Evolutionary conservation across 2,797 vertebrate species (phyloP).

Genomic region (Sternotherus odoratus): DNA sequence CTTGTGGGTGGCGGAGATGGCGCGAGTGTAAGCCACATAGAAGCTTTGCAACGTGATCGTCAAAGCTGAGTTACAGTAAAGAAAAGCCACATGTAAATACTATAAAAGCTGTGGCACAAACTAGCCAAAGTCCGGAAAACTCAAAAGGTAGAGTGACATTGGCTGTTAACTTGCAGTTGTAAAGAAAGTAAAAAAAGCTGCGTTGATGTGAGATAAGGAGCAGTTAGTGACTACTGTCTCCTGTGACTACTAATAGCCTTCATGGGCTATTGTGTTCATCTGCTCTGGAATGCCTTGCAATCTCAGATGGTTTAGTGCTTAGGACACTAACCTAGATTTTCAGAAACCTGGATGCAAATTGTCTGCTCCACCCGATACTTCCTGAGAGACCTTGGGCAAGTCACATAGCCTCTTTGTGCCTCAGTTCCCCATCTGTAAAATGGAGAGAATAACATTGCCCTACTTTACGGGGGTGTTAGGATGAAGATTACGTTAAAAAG

Average conservation of each 20-base stretch:
- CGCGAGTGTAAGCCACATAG: neutral
- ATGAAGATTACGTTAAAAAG: neutral
- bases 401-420: neutral
- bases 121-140: neutral
- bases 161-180: neutral
- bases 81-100: neutral
- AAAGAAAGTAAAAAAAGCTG: neutral
- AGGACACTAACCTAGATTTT: neutral
- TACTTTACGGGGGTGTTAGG: neutral
- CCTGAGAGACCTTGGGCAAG: neutral
- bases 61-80: neutral
- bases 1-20: neutral
- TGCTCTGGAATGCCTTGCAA: neutral
- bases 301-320: too few species aligned
- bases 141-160: neutral
- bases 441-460: neutral
- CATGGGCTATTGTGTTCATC: neutral
- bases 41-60: fast-evolving
- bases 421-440: neutral
- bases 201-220: neutral
- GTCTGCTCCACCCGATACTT: neutral
- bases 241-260: neutral
- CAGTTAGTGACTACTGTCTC: neutral
- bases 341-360: neutral
- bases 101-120: neutral